Conservation (phyloP, 1,140 invertebrate species). For the Drosophila littoralis region DNA sequence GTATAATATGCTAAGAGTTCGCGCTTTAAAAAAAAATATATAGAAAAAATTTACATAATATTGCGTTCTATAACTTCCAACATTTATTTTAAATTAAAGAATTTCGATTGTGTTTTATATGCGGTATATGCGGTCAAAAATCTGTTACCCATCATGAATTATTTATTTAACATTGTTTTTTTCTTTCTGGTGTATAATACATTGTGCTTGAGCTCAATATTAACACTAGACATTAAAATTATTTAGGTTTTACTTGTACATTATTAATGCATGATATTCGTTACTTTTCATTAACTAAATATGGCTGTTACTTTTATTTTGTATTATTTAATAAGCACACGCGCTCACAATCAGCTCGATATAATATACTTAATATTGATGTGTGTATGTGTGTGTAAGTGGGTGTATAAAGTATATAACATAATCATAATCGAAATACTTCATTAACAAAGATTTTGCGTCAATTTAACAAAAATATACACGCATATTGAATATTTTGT, state of each 20-base stretch:
- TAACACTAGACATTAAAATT: conserved; percentile 64
- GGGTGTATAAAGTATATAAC: conserved; percentile 45
- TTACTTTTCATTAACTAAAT: conserved; percentile 79
- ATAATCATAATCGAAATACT: conserved; percentile 69
- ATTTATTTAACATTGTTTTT: conserved; percentile 41
- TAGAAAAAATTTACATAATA: conserved; percentile 27
- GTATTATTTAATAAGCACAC: conserved; percentile 35
- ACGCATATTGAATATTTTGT: conserved; percentile 38
- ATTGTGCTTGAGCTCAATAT: conserved; percentile 50
- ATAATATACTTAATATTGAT: conserved; percentile 17
- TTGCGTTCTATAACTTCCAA: conserved; percentile 12
- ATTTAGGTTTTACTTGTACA: conserved; percentile 74
- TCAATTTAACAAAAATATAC: conserved; percentile 66
- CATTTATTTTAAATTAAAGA: conserved; percentile 75
- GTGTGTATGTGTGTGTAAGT: conserved; percentile 13
- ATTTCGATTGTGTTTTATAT: conserved; percentile 44
- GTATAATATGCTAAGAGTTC: conserved; percentile 14
- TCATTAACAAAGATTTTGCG: conserved; percentile 74
- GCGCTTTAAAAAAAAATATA: conserved; percentile 30
- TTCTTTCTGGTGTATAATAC: conserved; percentile 62
- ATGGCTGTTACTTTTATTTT: conserved; percentile 72
- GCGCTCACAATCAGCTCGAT: conserved; percentile 31
- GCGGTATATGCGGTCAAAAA: conserved; percentile 11
- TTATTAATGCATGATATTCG: conserved; percentile 67
- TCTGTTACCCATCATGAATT: conserved; percentile 21